phyloP scores from a whole-genome alignment of 2,888 invertebrate species.

The Cloeon dipterum region DNA sequence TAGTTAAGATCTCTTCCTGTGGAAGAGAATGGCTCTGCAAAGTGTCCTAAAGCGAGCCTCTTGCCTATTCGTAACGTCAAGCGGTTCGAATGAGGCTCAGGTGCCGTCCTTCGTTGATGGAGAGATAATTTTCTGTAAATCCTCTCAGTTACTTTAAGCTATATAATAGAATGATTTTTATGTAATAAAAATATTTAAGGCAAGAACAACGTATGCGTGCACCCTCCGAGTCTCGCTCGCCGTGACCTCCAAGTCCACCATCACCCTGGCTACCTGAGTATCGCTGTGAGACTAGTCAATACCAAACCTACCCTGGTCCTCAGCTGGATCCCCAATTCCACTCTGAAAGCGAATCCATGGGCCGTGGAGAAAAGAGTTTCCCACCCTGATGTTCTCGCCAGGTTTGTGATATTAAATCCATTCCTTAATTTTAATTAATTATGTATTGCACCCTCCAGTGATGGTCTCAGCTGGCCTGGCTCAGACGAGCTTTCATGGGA shows the following conservation, averaged over 20 bases:
- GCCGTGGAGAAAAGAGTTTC: slow-evolving; percentile 28
- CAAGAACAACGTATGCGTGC: slow-evolving; percentile 94
- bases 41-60: slow-evolving; percentile 57
- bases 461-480: neutral
- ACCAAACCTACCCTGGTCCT: slow-evolving; percentile 60
- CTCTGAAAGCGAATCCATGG: slow-evolving; percentile 63
- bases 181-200: slow-evolving; percentile 9
- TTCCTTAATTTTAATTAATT: neutral
- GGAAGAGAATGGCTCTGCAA: slow-evolving; percentile 56
- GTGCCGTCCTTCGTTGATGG: slow-evolving; percentile 50
- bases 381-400: neutral
- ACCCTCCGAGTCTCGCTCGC: slow-evolving; percentile 67
- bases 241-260: slow-evolving; percentile 68
- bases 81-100: too few species aligned
- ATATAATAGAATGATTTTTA: neutral
- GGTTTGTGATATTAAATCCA: neutral
- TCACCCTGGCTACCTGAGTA: slow-evolving; percentile 78
- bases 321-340: slow-evolving; percentile 88
- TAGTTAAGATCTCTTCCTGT: too few species aligned
- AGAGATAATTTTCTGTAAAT: slow-evolving; percentile 52
- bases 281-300: slow-evolving; percentile 30
- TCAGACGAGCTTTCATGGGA: neutral
- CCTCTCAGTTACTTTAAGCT: neutral
- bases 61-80: too few species aligned
- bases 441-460: neutral